Evolutionary conservation across 2,797 vertebrate species (phyloP).

Genomic region (Brachyalestes nurse): DNA sequence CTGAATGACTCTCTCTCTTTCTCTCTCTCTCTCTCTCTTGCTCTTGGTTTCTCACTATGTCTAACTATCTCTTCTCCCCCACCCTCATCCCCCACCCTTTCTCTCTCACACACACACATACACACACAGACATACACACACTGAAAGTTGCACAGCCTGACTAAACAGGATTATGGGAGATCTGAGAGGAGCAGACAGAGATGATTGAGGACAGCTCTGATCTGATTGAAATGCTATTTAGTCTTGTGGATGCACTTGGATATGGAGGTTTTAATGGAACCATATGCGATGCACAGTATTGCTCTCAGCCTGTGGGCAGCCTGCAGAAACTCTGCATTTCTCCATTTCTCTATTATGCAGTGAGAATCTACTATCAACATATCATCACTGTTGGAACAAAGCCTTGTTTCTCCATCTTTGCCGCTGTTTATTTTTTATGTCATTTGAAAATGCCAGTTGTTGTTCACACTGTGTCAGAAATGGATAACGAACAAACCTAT

Average conservation of each 20-base stretch:
- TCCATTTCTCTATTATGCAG: background rate
- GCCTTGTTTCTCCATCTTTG: too few relatives aligned
- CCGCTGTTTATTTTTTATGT: too few relatives aligned
- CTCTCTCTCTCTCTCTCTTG: conserved; percentile 17
- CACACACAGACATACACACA: conserved; percentile 18
- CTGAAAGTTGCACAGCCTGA: conserved; percentile 53
- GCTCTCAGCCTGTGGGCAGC: conserved; percentile 1
- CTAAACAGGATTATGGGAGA: conserved; percentile 63
- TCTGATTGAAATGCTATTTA: conserved; percentile 50
- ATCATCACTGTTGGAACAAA: background rate
- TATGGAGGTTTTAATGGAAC: conserved; percentile 38
- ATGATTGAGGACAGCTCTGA: conserved; percentile 49
- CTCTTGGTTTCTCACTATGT: background rate
- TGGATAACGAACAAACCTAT: too few relatives aligned
- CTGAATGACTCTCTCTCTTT: conserved; percentile 52
- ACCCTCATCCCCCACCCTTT: background rate
- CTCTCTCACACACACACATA: background rate
- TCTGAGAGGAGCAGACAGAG: conserved; percentile 61
- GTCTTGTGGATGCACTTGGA: conserved; percentile 37
- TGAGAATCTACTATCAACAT: background rate
- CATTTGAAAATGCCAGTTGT: too few relatives aligned
- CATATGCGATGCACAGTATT: conserved; percentile 4
- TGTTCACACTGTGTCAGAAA: too few relatives aligned
- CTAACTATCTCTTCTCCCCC: background rate
- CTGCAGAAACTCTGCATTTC: conserved; percentile 5